These are phyloP conservation scores for Notarius quadriscutis DNA, from an alignment of 2,113 vertebrate genomes.

Conservation along the genomic window DNA sequence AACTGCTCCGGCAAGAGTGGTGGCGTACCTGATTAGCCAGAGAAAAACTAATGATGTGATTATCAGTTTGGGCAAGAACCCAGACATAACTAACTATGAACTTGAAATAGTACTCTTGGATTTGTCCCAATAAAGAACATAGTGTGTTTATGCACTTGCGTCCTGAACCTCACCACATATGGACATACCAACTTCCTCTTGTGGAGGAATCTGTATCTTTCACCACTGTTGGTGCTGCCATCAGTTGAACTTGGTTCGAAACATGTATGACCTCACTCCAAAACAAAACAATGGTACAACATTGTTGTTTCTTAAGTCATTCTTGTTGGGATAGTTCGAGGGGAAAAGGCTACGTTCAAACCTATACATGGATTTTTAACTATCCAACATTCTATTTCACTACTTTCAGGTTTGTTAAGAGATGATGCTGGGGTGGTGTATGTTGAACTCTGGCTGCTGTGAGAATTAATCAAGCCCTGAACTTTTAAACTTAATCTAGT, in stretches of 20 bases:
- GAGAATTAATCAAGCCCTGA: neutral
- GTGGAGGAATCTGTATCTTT: neutral
- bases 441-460: neutral
- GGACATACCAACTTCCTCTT: neutral
- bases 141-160: neutral
- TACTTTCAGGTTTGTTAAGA: neutral
- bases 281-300: neutral
- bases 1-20: too few relatives aligned
- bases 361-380: neutral
- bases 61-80: too few relatives aligned
- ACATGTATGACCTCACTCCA: neutral
- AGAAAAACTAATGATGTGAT: too few relatives aligned
- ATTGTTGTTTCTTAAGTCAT: neutral
- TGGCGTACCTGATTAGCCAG: too few relatives aligned
- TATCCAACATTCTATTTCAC: neutral
- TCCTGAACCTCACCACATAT: neutral
- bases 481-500: neutral
- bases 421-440: neutral
- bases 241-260: neutral
- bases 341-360: neutral
- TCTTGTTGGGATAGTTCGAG: neutral
- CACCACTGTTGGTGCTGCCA: neutral
- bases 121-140: neutral
- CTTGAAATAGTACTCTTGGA: neutral
- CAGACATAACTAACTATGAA: neutral